A percentile compares a stretch with the other conserved stretches of the same genome.
Conservation (phyloP, 2,888 invertebrate genomes). For the Tiliacea aurago region DNA sequence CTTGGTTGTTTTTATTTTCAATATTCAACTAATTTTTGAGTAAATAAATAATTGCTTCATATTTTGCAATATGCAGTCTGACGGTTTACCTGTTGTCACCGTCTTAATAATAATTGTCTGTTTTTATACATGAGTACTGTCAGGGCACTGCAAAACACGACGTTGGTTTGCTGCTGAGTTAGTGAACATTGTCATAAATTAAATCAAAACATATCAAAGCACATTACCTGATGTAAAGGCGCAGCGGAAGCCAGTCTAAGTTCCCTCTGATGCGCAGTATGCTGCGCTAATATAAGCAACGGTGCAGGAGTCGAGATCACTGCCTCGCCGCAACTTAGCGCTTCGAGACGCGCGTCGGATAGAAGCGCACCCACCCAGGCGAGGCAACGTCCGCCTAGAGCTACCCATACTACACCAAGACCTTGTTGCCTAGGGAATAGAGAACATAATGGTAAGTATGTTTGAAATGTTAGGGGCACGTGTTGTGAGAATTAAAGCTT, state of each 20-base stretch:
- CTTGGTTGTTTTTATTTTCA: no score
- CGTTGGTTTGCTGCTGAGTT: no score
- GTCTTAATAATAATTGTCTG: no score
- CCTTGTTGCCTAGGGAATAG: slow-evolving; percentile 93
- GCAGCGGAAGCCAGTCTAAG: slow-evolving; percentile 93
- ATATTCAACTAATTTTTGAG: no score
- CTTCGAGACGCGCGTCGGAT: slow-evolving; percentile 94
- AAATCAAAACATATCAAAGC: no score
- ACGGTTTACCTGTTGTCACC: no score
- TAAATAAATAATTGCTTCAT: no score
- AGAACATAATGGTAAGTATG: slow-evolving; percentile 3
- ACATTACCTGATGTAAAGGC: slow-evolving; percentile 92
- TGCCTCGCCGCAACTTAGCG: slow-evolving; percentile 80
- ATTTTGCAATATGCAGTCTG: no score
- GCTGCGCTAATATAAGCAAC: slow-evolving; percentile 91
- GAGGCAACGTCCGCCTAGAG: slow-evolving; percentile 96
- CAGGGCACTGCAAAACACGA: no score
- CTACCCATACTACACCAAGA: slow-evolving; percentile 97
- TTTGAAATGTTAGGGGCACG: not conserved
- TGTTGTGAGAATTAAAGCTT: not conserved
- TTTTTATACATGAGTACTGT: no score
- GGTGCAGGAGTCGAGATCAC: slow-evolving; percentile 84
- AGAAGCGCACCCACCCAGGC: slow-evolving; percentile 93
- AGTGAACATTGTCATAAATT: no score
- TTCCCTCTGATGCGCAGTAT: slow-evolving; percentile 93